Base-by-base conservation (phyloP, 2,113 vertebrate genomes). In the Tachysurus vachellii region DNA sequence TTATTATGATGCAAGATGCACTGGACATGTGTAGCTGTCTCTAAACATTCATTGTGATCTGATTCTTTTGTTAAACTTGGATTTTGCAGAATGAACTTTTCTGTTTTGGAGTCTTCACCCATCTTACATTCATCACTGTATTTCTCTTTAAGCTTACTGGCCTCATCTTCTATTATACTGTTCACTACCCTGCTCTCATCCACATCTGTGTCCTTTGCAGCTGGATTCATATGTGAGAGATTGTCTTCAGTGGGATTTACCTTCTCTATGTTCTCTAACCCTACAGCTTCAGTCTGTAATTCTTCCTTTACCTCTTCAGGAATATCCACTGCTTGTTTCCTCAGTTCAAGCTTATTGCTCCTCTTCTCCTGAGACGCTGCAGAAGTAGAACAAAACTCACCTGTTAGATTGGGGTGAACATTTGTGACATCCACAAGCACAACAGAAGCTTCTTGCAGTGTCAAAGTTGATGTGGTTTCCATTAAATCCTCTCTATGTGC, bases 341-440 rank as follows among this genome's bases (percentile, higher is more conserved):
- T 50, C 57, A 64, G 31, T 23, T 36, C 21, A n/a, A 73, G 16
- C 23, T 77, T 36, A 16, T 53, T 56, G 66, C 0, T 26, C 7
- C 28, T 80, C 16, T 80, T n/a, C 50, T 79, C 14, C 53, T 56
- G 23, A 57, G 16, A 26, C 28, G 62, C 12, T 66, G n/a, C 64
- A 66, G 28, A 66, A 31, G 64, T 28, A 56, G 50, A n/a, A 56
- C 17, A 56, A 57, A 9, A 56, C n/a, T 80, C 26, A 80, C 14
- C 53, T 4, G 28, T 31, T 57, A 73, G 42, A 75, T 5, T 44
- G 3, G 71, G 44, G 23, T 50, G 44, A 75, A 50, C 44, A 4
- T 80, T 57, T 80, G 11, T 42, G n/a, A 80, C 28, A 80, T 80
- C 79, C 54, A 80, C 16, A 80, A 59, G 54, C 28, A 31, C 6